Conservation (phyloP, 2,113 vertebrate species). For the Hepsetus odoe region DNA sequence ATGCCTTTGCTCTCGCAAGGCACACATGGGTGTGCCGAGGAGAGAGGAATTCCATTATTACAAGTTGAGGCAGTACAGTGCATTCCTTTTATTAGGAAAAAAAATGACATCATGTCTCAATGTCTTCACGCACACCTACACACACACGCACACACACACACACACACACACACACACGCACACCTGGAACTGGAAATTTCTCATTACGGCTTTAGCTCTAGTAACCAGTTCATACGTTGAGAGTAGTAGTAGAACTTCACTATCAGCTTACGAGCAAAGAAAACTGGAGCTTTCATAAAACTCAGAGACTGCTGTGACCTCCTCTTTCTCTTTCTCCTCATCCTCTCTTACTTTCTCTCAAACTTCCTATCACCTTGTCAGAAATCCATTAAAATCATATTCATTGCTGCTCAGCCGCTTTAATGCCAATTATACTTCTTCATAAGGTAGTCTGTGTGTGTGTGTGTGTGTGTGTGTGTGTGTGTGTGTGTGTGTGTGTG, state of each 20-base stretch:
- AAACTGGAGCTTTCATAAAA: background rate
- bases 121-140: background rate
- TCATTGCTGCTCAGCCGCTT: background rate
- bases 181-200: background rate
- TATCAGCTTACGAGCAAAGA: background rate
- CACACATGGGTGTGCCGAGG: background rate
- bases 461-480: slow-evolving; percentile 3
- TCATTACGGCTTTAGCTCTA: too few relatives aligned
- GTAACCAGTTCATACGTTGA: too few relatives aligned
- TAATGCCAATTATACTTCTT: background rate
- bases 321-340: background rate
- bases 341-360: background rate
- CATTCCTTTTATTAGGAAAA: slow-evolving; percentile 14
- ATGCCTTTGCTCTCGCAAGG: background rate
- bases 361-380: background rate
- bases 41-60: background rate
- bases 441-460: background rate
- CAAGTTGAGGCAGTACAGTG: slow-evolving; percentile 1
- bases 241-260: too few relatives aligned
- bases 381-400: background rate
- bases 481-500: slow-evolving; percentile 11
- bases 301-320: background rate
- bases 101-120: background rate
- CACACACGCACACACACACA: background rate
- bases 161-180: slow-evolving; percentile 4